These are phyloP conservation scores for Coryphaenoides rupestris DNA, from an alignment of 2,113 vertebrate genomes.

Conservation along the genomic window DNA sequence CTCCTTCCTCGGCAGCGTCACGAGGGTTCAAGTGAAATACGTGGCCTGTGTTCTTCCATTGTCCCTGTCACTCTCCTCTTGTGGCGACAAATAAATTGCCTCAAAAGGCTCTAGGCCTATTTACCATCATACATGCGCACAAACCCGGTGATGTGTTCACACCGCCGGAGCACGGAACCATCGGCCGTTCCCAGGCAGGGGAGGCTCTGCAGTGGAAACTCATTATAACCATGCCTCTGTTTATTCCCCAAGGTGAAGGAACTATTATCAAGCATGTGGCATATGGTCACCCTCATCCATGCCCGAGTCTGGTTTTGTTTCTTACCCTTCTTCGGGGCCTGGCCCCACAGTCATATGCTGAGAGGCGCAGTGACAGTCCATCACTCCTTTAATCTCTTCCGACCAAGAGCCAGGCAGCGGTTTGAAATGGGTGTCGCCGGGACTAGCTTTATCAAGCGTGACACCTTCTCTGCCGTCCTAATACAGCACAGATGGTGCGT, in stretches of 20 bases:
- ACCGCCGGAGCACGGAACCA: conserved; percentile 26
- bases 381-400: conserved; percentile 66
- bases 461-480: conserved; percentile 50
- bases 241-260: conserved; percentile 51
- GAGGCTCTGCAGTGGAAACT: conserved; percentile 52
- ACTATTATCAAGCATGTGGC: conserved; percentile 61
- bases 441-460: conserved; percentile 66
- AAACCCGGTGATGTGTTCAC: conserved; percentile 47
- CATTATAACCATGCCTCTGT: conserved; percentile 57
- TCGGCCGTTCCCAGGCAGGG: conserved; percentile 8
- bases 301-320: conserved; percentile 50
- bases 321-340: conserved; percentile 29
- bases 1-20: background rate
- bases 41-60: conserved; percentile 4
- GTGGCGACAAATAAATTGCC: conserved; percentile 45
- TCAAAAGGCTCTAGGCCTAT: conserved; percentile 35
- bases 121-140: conserved; percentile 26
- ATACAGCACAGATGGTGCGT: conserved; percentile 65
- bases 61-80: conserved; percentile 15
- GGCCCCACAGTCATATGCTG: conserved; percentile 39
- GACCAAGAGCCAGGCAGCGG: conserved; percentile 56
- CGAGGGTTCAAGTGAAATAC: background rate
- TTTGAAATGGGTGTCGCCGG: conserved; percentile 52
- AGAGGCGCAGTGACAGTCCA: conserved; percentile 59
- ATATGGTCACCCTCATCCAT: conserved; percentile 54